A percentile compares a stretch with the other conserved stretches of the same genome.
Conservation (phyloP, 2,888 invertebrate genomes). For the Polylopha cassiicola region DNA sequence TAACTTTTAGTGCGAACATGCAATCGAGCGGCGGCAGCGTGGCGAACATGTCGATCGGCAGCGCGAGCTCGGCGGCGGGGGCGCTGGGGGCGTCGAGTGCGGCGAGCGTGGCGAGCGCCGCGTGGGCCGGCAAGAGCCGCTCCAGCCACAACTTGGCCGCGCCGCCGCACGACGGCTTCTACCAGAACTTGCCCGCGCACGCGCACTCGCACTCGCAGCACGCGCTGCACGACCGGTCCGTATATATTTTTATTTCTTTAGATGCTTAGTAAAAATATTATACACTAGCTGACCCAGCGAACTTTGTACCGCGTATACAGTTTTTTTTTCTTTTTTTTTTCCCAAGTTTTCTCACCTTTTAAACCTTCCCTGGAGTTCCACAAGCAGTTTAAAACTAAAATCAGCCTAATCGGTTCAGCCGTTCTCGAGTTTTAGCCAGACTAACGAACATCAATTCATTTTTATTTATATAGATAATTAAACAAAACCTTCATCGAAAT, state of each 20-base stretch:
- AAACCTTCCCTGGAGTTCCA: no score
- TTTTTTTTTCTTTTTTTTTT: no score
- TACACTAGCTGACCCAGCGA: no score
- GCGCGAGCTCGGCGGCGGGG: conserved; percentile 24
- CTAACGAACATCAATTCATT: no score
- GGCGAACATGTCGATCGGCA: conserved; percentile 62
- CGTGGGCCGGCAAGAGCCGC: conserved; percentile 66
- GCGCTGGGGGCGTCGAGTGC: conserved; percentile 24
- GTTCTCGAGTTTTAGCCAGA: no score
- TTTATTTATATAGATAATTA: no score
- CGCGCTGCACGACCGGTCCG: conserved; percentile 52
- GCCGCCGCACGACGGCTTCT: conserved; percentile 69
- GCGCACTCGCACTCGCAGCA: conserved; percentile 56
- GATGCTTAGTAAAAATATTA: no score
- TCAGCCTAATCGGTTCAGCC: no score
- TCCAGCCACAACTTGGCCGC: conserved; percentile 68
- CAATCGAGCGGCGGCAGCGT: conserved; percentile 15
- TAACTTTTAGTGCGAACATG: conserved; percentile 14
- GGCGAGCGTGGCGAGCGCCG: conserved; percentile 36
- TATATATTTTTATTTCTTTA: not conserved
- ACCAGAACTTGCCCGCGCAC: conserved; percentile 80
- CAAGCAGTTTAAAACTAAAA: no score
- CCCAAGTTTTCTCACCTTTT: no score
- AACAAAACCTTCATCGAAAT: no score
- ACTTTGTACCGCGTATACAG: no score